Conservation (phyloP, 2,797 vertebrate species). For the Gymnopithys bicolor region DNA sequence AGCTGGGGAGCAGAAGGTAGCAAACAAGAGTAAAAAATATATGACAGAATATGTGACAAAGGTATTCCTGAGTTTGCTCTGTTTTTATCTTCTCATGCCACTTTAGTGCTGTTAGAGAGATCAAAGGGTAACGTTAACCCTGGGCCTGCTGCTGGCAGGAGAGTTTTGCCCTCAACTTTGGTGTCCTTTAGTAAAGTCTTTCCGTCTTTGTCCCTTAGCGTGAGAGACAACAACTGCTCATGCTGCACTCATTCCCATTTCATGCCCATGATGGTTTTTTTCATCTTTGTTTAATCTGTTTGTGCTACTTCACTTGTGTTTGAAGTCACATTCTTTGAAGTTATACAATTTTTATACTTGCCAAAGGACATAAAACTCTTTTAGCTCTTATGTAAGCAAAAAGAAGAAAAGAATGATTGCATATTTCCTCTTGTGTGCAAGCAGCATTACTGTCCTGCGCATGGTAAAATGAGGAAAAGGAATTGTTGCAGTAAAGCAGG, state of each 20-base stretch:
- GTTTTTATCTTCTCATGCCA: constrained; percentile 5
- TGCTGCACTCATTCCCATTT: not conserved
- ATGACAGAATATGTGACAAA: not conserved
- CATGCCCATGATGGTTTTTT: constrained; percentile 41
- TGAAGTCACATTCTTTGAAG: constrained; percentile 74
- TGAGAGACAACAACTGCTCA: not conserved
- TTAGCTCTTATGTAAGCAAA: constrained; percentile 61
- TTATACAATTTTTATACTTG: constrained; percentile 69
- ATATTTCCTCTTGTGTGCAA: constrained; percentile 36
- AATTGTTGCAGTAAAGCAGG: not conserved
- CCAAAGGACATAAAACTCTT: constrained; percentile 54
- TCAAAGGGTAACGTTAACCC: not conserved
- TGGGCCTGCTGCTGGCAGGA: not conserved
- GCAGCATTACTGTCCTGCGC: constrained; percentile 1
- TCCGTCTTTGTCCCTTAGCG: not conserved
- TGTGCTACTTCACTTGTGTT: constrained; percentile 56
- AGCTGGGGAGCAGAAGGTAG: not conserved
- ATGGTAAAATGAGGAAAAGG: not conserved
- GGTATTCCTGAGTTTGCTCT: not conserved
- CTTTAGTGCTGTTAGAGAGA: not conserved
- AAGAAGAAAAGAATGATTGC: constrained; percentile 58
- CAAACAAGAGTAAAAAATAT: not conserved
- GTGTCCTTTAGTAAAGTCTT: constrained; percentile 15
- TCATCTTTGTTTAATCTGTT: constrained; percentile 56
- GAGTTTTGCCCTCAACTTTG: not conserved